A percentile compares a stretch with the other conserved stretches of the same genome.
Conservation (phyloP, 2,113 vertebrate genomes). For the Nesoenas mayeri region DNA sequence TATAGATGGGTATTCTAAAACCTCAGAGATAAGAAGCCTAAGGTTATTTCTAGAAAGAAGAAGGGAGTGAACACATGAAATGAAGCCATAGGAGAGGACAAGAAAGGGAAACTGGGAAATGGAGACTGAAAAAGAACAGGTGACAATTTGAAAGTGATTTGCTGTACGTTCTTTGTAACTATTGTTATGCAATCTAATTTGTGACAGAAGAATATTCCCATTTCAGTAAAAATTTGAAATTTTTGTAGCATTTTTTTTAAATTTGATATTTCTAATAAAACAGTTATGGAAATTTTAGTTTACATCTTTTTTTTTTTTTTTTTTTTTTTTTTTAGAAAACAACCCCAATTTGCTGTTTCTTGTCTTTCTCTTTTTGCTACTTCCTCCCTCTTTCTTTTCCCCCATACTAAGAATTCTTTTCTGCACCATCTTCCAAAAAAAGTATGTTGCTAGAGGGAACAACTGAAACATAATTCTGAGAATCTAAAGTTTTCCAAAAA, state of each 20-base stretch:
- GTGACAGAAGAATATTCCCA: not conserved
- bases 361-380: not conserved
- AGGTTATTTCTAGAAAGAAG: not conserved
- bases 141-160: not conserved
- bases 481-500: not conserved
- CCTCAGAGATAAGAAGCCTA: not conserved
- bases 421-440: not conserved
- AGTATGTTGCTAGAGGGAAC: not conserved
- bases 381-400: not conserved
- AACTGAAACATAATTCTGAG: not conserved
- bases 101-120: not conserved
- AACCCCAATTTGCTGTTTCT: rapidly evolving
- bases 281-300: not conserved
- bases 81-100: not conserved
- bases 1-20: not conserved
- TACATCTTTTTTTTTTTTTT: not conserved
- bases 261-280: not conserved
- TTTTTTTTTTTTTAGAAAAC: not conserved
- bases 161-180: not conserved
- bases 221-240: not conserved
- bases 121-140: not conserved
- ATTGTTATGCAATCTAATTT: not conserved
- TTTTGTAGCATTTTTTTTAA: not conserved
- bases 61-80: rapidly evolving
- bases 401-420: not conserved